Conservation (phyloP, 2,113 vertebrate genomes). For the Ophthalmolycus amberensis region DNA sequence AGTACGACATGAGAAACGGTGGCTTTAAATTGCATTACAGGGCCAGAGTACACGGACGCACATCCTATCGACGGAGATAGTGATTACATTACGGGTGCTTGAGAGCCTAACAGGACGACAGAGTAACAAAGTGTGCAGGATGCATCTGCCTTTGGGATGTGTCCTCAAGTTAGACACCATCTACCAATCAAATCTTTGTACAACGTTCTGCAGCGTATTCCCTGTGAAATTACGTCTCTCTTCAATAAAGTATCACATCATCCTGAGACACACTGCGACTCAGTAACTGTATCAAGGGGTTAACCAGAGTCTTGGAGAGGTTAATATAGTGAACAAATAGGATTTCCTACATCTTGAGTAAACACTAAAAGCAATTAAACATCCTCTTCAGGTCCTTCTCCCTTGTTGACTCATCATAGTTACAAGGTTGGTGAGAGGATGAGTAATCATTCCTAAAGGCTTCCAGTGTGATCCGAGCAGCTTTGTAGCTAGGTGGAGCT, state of each 20-base stretch:
- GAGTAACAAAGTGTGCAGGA: not conserved
- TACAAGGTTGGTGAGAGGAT: constrained; percentile 48
- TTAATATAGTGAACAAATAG: not conserved
- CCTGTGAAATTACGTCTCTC: not conserved
- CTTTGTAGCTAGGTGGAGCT: constrained; percentile 40
- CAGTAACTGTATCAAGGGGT: not conserved
- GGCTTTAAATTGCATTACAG: constrained; percentile 50
- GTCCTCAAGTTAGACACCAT: constrained; percentile 11
- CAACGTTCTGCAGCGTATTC: not conserved
- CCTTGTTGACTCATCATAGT: constrained; percentile 70
- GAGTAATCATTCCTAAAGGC: constrained; percentile 55
- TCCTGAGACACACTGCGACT: not conserved
- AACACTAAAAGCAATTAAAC: constrained; percentile 47
- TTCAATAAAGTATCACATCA: not conserved
- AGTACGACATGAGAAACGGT: constrained; percentile 6
- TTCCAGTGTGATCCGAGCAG: constrained; percentile 19
- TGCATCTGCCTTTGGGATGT: not conserved
- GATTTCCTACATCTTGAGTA: constrained; percentile 15
- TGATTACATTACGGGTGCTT: constrained; percentile 34
- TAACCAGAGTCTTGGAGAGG: not conserved
- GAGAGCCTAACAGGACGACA: constrained; percentile 14
- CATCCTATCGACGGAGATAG: constrained; percentile 18
- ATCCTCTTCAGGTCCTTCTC: constrained; percentile 61
- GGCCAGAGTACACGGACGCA: constrained; percentile 9
- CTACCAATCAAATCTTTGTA: not conserved